Conservation (phyloP, 2,113 vertebrate species). For the Megaceryle maxima region DNA sequence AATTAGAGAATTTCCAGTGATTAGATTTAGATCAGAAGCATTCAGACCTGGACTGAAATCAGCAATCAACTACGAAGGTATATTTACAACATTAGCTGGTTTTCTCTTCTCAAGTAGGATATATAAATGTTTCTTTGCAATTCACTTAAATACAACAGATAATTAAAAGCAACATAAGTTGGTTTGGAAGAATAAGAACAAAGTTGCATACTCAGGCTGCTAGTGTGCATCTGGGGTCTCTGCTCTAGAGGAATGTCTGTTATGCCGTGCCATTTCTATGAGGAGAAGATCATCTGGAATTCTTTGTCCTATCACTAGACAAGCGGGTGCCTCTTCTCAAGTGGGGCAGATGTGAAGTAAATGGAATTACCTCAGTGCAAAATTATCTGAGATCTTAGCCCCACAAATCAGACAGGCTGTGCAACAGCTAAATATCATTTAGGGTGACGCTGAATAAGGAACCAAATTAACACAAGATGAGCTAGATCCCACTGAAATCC, state of each 20-base stretch:
- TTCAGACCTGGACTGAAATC: neutral
- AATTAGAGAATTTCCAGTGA: neutral
- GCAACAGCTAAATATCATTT: neutral
- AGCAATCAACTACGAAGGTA: neutral
- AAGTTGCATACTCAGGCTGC: neutral
- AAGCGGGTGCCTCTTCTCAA: slow-evolving; percentile 20
- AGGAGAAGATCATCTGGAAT: slow-evolving; percentile 10
- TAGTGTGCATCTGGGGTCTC: neutral
- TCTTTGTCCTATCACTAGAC: slow-evolving; percentile 2
- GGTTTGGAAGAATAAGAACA: neutral
- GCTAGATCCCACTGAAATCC: neutral
- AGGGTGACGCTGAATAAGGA: neutral
- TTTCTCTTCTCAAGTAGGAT: neutral
- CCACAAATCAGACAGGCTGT: neutral
- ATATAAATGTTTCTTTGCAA: neutral
- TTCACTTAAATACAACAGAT: neutral
- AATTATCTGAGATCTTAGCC: neutral
- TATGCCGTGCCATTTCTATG: neutral
- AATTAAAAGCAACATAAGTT: neutral
- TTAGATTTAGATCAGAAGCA: neutral
- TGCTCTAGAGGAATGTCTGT: slow-evolving; percentile 12
- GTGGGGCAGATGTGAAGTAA: neutral
- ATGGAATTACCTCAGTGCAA: slow-evolving; percentile 1
- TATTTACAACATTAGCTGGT: neutral
- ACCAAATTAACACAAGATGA: neutral